Conservation (phyloP, 2,797 vertebrate species). For the Natrix natrix region DNA sequence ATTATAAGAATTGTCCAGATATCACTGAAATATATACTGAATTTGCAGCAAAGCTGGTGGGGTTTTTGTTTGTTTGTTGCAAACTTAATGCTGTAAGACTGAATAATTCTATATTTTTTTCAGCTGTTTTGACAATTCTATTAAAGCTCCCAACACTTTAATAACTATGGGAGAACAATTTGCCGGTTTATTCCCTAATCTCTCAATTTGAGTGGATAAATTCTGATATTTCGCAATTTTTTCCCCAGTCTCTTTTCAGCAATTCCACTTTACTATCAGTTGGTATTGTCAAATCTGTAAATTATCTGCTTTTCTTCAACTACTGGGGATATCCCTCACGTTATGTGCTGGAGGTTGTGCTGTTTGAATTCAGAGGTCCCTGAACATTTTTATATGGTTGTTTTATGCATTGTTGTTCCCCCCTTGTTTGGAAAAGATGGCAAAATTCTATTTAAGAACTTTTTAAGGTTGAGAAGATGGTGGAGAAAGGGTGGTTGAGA, state of each 20-base stretch:
- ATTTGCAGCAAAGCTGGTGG: neutral
- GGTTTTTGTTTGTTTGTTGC: neutral
- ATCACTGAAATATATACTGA: neutral
- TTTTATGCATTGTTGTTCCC: neutral
- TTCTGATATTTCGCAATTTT: neutral
- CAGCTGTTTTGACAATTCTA: neutral
- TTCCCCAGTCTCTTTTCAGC: neutral
- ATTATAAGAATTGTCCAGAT: neutral
- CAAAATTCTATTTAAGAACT: neutral
- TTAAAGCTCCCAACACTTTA: neutral
- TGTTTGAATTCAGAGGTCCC: neutral
- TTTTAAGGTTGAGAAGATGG: constrained; percentile 25
- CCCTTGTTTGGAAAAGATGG: neutral
- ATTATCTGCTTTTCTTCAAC: neutral
- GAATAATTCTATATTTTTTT: neutral
- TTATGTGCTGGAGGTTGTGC: neutral
- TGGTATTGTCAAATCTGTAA: neutral
- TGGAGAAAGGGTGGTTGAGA: neutral
- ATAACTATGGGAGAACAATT: neutral
- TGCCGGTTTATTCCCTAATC: neutral
- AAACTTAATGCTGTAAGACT: neutral
- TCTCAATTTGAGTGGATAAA: neutral
- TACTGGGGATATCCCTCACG: neutral
- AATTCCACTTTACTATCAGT: neutral
- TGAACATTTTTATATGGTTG: neutral